Conservation (phyloP, 1,140 invertebrate genomes). For the Solen grandis region DNA sequence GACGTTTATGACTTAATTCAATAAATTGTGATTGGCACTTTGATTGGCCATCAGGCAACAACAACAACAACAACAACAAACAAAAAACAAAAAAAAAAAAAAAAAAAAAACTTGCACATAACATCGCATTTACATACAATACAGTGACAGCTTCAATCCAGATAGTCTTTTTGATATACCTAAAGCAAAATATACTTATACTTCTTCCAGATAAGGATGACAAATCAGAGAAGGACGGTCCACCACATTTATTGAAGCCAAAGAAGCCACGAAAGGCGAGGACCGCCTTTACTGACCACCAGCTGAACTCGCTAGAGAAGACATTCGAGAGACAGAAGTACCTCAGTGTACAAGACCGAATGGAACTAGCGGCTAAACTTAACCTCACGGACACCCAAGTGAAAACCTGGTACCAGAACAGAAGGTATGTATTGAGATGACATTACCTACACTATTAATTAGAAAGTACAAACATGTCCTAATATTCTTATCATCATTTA, state of each 20-base stretch:
- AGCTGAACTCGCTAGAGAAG: slow-evolving; percentile 96
- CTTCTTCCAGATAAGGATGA: slow-evolving; percentile 5
- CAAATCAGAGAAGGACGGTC: slow-evolving; percentile 10
- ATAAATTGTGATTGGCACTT: neutral
- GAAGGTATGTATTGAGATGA: slow-evolving; percentile 96
- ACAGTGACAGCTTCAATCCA: neutral
- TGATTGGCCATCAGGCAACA: neutral
- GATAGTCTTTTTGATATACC: neutral
- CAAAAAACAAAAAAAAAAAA: too few species aligned
- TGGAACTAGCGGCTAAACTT: slow-evolving; percentile 98
- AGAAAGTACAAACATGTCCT: too few species aligned
- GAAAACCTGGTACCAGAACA: slow-evolving; percentile 99
- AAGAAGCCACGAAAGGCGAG: slow-evolving; percentile 99
- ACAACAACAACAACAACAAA: too few species aligned
- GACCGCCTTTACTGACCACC: slow-evolving; percentile 99
- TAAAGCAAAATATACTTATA: neutral
- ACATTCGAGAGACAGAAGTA: slow-evolving; percentile 99
- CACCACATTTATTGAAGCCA: slow-evolving; percentile 43
- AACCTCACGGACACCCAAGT: slow-evolving; percentile 99
- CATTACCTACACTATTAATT: too few species aligned
- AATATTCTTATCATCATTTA: too few species aligned
- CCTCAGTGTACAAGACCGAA: slow-evolving; percentile 98
- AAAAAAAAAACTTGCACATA: too few species aligned
- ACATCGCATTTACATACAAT: neutral
- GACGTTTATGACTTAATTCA: too few species aligned